Evolutionary conservation across 2,797 vertebrate species (phyloP).

Genomic region (Caiman crocodilus): DNA sequence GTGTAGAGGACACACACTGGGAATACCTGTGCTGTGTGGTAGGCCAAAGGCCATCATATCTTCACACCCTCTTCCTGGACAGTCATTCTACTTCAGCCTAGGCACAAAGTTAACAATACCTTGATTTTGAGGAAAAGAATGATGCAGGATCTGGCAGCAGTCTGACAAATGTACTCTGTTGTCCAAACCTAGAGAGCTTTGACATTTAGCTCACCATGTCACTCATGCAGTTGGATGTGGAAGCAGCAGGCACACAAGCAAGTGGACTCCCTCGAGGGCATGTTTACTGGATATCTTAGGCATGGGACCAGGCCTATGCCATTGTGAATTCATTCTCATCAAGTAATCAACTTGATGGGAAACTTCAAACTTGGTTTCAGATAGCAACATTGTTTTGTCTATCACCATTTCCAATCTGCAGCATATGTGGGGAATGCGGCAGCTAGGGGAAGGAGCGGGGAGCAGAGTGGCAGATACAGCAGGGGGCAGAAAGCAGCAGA

Average conservation of each 20-base stretch:
- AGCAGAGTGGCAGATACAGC: no score
- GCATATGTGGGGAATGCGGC: no score
- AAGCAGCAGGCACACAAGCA: neutral
- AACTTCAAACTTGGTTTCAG: neutral
- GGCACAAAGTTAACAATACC: neutral
- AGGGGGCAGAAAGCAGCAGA: no score
- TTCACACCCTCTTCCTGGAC: neutral
- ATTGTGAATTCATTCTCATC: rapidly evolving
- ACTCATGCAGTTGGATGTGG: neutral
- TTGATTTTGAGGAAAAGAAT: neutral
- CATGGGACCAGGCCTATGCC: rapidly evolving
- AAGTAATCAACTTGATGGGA: neutral
- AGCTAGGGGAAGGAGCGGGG: no score
- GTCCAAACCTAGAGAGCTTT: neutral
- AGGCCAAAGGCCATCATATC: rapidly evolving
- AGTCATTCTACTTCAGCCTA: neutral
- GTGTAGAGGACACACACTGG: neutral
- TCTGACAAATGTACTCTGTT: neutral
- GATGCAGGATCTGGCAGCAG: rapidly evolving
- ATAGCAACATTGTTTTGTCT: neutral
- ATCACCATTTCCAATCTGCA: neutral
- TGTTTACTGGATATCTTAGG: rapidly evolving
- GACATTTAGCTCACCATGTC: neutral
- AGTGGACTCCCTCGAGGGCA: neutral
- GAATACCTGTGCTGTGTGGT: rapidly evolving